Evolutionary conservation across 2,888 invertebrate species (phyloP), one percentile per base, ranked within the genome.

Genomic region (Drosophila merina): DNA sequence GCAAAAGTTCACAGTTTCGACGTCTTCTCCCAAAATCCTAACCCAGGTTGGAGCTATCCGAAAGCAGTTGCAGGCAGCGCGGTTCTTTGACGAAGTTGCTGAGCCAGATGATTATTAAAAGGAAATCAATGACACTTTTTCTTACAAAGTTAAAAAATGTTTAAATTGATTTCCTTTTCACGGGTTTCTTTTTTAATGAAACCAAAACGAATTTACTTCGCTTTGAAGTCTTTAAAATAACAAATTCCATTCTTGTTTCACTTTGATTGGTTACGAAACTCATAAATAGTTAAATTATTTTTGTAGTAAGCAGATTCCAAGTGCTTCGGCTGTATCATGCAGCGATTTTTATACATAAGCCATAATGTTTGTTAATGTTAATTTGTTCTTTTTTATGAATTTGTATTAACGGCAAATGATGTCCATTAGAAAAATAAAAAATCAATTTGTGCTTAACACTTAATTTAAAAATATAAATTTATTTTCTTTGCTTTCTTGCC

Each of bases 21-120:
- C 80, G 1, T 80, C 77, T 48, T 89, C 90, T 7, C 91, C 91
- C 2, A 88, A 94, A 57, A 94, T 95, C 64, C 81, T 95, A 70
- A 95, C 95, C 0, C 95, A 95, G 86, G 89, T 95, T 38, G 95
- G 95, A 0, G 94, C 95, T 10, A 95, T 95, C 60, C 90, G 95
- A 42, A 92, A 94, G 77, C 95, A 95, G 78, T 82, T 95, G 78
- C 95, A 95, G 76, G 91, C 94, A 45, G 95, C 95, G 63, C 94
- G 94, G 86, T 86, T 95, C 64, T 75, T 59, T 51, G 77, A 64
- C 10, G 60, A 64, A n/a, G 66, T 14, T 25, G 62, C 44, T 50
- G 68, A 67, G 20, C 70, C 64, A 40, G 69, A 70, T 14, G 75
- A 77, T 10, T 79, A 86, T 59, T 82, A 14, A 74, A 14, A 20